Percentiles rank a stretch among this genome's conserved stretches.
phyloP scores from a whole-genome alignment of 2,888 invertebrate genomes.

The Euplagia quadripunctaria region DNA sequence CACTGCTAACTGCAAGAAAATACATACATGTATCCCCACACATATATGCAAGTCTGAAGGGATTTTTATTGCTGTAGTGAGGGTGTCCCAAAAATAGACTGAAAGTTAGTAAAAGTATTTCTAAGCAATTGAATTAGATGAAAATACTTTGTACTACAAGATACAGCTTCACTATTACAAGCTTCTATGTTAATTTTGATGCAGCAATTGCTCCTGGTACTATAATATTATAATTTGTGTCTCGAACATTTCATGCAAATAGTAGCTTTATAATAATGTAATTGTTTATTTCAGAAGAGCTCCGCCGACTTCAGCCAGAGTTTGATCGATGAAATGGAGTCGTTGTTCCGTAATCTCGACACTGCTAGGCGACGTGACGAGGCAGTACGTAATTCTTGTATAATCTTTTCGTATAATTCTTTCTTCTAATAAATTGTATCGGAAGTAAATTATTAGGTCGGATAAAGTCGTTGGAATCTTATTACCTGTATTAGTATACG shows the following conservation, averaged over 20 bases:
- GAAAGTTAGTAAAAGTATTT: no score
- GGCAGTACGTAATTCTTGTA: constrained; percentile 52
- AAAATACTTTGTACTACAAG: neutral
- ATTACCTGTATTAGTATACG: neutral
- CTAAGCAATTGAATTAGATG: neutral
- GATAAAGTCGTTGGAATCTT: no score
- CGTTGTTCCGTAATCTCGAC: constrained; percentile 92
- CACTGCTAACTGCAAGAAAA: no score
- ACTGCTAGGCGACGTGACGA: constrained; percentile 63
- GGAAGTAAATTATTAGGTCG: no score
- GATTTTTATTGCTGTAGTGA: neutral
- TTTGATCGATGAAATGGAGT: constrained; percentile 95
- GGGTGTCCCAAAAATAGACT: neutral
- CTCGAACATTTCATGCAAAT: neutral
- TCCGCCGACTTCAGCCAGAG: constrained; percentile 93
- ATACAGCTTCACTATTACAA: neutral
- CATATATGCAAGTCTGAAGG: neutral
- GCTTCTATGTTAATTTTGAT: neutral
- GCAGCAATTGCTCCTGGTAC: neutral
- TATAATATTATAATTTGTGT: neutral
- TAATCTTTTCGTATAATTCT: neutral
- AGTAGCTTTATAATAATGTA: neutral
- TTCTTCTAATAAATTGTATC: no score
- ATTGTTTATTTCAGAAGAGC: constrained; percentile 64
- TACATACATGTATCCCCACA: neutral